Evolutionary conservation across 2,888 invertebrate species (phyloP).

Genomic region (Lepeophtheirus nordmannii): DNA sequence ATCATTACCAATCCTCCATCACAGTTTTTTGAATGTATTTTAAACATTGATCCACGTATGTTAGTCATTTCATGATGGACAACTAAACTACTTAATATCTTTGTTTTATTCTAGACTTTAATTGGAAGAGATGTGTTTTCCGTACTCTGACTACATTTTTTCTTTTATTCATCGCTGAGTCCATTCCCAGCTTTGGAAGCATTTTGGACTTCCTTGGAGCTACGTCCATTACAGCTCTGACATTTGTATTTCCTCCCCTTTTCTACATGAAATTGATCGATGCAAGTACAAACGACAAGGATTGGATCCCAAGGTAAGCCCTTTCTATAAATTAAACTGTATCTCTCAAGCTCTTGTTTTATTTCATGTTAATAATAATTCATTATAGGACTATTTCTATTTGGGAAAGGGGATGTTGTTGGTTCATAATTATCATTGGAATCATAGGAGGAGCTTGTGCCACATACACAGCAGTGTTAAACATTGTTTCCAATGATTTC

Average conservation of each 20-base stretch:
- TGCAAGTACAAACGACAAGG: constrained; percentile 33
- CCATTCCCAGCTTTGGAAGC: constrained; percentile 51
- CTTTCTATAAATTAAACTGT: not conserved
- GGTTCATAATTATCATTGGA: constrained; percentile 46
- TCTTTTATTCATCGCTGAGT: constrained; percentile 50
- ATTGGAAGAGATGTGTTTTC: constrained; percentile 43
- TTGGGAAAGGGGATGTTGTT: constrained; percentile 45
- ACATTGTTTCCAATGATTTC: constrained; percentile 33
- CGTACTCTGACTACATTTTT: constrained; percentile 44
- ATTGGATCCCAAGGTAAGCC: constrained; percentile 38
- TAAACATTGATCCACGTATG: constrained; percentile 46
- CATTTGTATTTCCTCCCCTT: constrained; percentile 50
- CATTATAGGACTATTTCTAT: constrained; percentile 42
- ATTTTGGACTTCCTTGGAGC: constrained; percentile 53
- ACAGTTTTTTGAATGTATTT: constrained; percentile 51
- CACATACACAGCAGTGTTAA: constrained; percentile 45
- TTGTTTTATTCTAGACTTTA: constrained; percentile 41
- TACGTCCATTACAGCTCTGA: constrained; percentile 50
- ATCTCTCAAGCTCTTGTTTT: constrained; percentile 4
- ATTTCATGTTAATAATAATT: too few species aligned
- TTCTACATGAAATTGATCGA: constrained; percentile 48
- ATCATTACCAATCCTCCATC: constrained; percentile 55
- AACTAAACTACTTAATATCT: not conserved
- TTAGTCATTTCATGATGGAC: constrained; percentile 12
- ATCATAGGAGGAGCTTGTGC: constrained; percentile 44